Evolutionary conservation across 2,797 vertebrate genomes (phyloP).

Genomic region (Gadopsis bispinosus): DNA sequence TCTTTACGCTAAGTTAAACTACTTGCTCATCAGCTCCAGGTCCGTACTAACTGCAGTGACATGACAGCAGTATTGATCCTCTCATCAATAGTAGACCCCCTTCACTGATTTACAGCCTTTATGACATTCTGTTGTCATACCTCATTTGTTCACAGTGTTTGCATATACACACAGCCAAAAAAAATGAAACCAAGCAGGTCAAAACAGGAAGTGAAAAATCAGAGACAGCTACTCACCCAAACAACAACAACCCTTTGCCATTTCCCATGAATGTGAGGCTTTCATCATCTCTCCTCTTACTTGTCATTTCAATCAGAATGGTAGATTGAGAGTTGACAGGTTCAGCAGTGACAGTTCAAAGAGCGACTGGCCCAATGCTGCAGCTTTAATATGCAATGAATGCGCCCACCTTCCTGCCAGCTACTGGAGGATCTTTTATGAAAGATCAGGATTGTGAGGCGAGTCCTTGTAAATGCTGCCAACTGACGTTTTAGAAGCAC

Average conservation of each 20-base stretch:
- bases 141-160: not conserved
- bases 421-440: slow-evolving; percentile 67
- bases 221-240: not conserved
- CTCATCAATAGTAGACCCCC: too few species aligned
- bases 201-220: slow-evolving; percentile 1
- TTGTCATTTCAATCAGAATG: slow-evolving; percentile 35
- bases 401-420: slow-evolving; percentile 50
- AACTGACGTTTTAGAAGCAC: slow-evolving; percentile 71
- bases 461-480: slow-evolving; percentile 69
- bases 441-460: slow-evolving; percentile 72
- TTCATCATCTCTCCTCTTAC: slow-evolving; percentile 16
- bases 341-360: slow-evolving; percentile 55
- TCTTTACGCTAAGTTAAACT: slow-evolving; percentile 4
- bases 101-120: not conserved
- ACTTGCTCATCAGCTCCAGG: not conserved
- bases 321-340: slow-evolving; percentile 53
- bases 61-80: not conserved
- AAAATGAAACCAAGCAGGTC: not conserved
- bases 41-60: not conserved
- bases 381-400: slow-evolving; percentile 67
- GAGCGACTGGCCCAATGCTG: slow-evolving; percentile 38
- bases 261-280: slow-evolving; percentile 15
- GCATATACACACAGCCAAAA: not conserved
- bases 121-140: not conserved
- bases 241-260: slow-evolving; percentile 9